Conservation (phyloP, 2,888 invertebrate species). For the Andricus quercusramuli region DNA sequence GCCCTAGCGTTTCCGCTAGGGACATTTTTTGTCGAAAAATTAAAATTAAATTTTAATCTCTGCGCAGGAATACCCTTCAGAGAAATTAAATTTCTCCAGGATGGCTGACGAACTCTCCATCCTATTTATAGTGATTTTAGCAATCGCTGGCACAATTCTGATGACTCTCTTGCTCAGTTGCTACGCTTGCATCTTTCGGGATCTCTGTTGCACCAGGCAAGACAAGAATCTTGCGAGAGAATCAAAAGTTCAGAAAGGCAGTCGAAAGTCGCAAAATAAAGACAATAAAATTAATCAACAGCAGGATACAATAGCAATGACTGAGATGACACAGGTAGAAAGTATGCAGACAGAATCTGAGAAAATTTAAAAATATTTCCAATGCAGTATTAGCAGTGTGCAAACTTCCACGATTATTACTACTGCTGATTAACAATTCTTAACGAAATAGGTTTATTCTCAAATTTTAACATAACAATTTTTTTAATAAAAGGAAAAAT, state of each 20-base stretch:
- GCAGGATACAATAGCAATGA: slow-evolving; percentile 81
- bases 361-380: slow-evolving; percentile 57
- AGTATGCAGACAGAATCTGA: slow-evolving; percentile 82
- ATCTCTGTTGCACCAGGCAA: slow-evolving; percentile 81
- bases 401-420: not conserved
- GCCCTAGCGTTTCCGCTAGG: too few species aligned
- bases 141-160: slow-evolving; percentile 81
- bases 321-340: slow-evolving; percentile 82
- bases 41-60: not conserved
- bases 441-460: not conserved
- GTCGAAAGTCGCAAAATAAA: slow-evolving; percentile 62
- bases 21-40: too few species aligned
- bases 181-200: slow-evolving; percentile 84
- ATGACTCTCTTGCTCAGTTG: slow-evolving; percentile 84
- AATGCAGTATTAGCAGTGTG: not conserved
- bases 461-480: not conserved
- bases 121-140: slow-evolving; percentile 82
- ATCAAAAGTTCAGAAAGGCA: slow-evolving; percentile 64
- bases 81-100: not conserved
- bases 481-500: not conserved
- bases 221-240: slow-evolving; percentile 76
- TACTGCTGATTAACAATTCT: too few species aligned
- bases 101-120: slow-evolving; percentile 82
- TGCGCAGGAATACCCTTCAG: not conserved
- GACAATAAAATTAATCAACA: slow-evolving; percentile 55